phyloP scores from a whole-genome alignment of 2,888 invertebrate species.

The Lasioglossum lativentre region DNA sequence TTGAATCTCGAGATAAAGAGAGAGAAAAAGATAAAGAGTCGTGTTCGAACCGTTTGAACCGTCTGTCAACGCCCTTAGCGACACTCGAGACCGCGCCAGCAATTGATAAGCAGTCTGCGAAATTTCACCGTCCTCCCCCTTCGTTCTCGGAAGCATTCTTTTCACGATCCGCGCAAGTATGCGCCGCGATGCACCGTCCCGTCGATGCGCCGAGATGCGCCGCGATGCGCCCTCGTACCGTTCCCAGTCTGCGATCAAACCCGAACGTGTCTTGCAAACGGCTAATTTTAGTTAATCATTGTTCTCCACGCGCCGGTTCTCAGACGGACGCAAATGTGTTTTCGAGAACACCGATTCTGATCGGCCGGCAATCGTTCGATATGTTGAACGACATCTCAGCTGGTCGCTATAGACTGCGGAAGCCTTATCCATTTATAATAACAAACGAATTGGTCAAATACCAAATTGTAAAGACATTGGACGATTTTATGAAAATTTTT shows the following conservation, averaged over 20 bases:
- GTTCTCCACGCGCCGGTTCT: background rate
- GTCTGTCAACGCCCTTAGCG: slow-evolving; percentile 53
- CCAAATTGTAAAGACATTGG: too few species aligned
- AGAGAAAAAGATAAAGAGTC: slow-evolving; percentile 18
- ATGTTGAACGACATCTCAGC: background rate
- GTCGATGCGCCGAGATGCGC: slow-evolving; percentile 11
- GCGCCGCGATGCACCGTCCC: slow-evolving; percentile 29
- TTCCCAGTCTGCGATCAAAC: slow-evolving; percentile 7
- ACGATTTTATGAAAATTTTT: background rate
- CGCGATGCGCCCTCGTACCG: slow-evolving; percentile 1
- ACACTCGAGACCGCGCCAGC: slow-evolving; percentile 41
- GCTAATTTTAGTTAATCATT: slow-evolving; percentile 26
- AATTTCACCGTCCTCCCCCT: slow-evolving; percentile 50
- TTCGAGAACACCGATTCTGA: background rate
- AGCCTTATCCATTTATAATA: too few species aligned
- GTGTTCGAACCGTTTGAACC: slow-evolving; percentile 27
- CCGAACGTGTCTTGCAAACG: background rate
- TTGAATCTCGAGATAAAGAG: background rate
- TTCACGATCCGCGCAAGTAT: slow-evolving; percentile 49
- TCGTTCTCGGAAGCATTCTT: slow-evolving; percentile 58
- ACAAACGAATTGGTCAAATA: too few species aligned
- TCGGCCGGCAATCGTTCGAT: background rate
- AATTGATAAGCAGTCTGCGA: slow-evolving; percentile 65
- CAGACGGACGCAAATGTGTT: background rate
- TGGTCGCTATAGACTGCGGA: background rate